Base-by-base conservation (phyloP, 2,797 vertebrate genomes). In the Rhyacichthys aspro region DNA sequence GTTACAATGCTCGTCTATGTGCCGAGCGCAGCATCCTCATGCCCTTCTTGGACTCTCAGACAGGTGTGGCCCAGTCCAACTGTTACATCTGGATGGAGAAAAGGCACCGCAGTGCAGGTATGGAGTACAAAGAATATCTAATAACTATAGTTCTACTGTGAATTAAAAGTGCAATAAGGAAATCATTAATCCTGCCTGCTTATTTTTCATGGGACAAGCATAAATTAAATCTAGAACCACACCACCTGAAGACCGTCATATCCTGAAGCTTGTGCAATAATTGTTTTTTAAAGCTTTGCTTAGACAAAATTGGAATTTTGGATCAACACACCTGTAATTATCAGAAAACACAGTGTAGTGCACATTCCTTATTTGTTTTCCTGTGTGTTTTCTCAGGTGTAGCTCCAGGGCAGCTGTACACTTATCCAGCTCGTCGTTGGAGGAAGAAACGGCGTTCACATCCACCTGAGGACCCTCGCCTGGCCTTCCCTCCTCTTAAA, bases 1-100 rank as follows among this genome's bases (percentile, higher is more conserved):
- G 91, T 82, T 98, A 98, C 81, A 99, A 98, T 0, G 96, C 97
- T 34, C 93, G 97, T 10, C 88, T 99, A 15, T 99, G 97, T 32
- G 97, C 97, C 0, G 97, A 99, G 81, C 90, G 97, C 43, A 98
- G 96, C 12, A 96, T 98, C 55, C 95, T 97, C 17, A 94, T 99
- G 87, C 97, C 97, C 1, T 99, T 99, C 86, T 82, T 99, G 49
- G 97, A 98, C 82, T 99, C 97, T 0, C 97, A 99, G 86, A 98
- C 97, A 0, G 96, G 97, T 1, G 97, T 98, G 5, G 97, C 97
- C 5, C 97, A 99, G 82, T 98, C 96, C 79, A 99, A 99, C 88
- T 98, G 97, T 85, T 99, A 98, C 72, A 99, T 98, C 83, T 98
- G 97, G 97, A 99, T 99, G 97, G 97, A 99, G 73, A 98, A 98